Conservation (phyloP, 1,140 invertebrate genomes). For the Drosophila oshimai region DNA sequence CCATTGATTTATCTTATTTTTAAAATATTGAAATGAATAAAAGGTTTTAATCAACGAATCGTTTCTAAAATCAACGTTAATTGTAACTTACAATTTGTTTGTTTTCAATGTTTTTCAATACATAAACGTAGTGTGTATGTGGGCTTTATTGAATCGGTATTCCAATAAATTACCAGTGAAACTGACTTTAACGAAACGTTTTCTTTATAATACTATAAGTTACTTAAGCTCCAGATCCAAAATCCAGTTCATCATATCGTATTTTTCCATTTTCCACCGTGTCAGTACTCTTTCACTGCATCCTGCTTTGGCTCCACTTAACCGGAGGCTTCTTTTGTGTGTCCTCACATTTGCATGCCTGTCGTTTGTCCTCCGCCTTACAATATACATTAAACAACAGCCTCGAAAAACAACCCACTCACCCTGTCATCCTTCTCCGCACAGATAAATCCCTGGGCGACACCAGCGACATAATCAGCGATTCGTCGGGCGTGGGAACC, state of each 20-base stretch:
- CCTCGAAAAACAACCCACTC: background rate
- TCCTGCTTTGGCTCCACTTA: background rate
- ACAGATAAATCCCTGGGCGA: slow-evolving; percentile 94
- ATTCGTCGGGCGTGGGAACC: slow-evolving; percentile 94
- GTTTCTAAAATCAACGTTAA: too few species aligned
- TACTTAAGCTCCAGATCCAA: background rate
- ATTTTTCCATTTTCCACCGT: background rate
- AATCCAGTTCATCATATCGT: background rate
- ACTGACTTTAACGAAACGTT: background rate
- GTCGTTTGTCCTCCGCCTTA: background rate
- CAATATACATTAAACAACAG: background rate
- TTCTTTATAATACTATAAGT: background rate
- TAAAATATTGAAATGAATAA: too few species aligned
- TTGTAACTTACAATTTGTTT: too few species aligned
- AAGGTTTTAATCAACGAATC: too few species aligned
- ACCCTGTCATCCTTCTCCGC: background rate
- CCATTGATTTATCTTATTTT: too few species aligned
- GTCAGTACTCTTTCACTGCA: slow-evolving; percentile 1
- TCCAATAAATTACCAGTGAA: too few species aligned
- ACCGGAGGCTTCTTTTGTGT: slow-evolving; percentile 5
- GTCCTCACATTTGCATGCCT: slow-evolving; percentile 9
- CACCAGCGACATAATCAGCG: slow-evolving; percentile 93
- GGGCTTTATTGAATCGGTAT: too few species aligned
- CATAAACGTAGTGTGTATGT: too few species aligned
- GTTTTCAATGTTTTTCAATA: too few species aligned